A percentile compares a stretch with the other conserved stretches of the same genome.
phyloP scores from a whole-genome alignment of 2,888 invertebrate genomes.

The Xylota segnis region DNA sequence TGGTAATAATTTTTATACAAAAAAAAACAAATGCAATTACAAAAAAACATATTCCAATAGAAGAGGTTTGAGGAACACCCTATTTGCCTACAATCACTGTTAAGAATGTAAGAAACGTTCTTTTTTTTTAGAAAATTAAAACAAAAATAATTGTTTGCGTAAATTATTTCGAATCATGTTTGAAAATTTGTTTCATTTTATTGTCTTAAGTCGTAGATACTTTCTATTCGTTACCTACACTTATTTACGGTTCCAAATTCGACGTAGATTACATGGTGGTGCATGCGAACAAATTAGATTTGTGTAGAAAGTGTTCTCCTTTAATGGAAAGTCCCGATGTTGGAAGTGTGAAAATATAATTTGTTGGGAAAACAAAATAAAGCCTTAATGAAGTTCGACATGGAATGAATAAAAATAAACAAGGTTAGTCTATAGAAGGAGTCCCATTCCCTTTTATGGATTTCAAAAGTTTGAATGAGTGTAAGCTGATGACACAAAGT shows the following conservation, averaged over 20 bases:
- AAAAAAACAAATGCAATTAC: neutral
- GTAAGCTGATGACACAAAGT: too few species aligned
- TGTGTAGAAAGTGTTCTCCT: neutral
- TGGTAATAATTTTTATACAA: neutral
- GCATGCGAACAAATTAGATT: neutral
- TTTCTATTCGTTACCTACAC: neutral
- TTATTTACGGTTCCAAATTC: slow-evolving; percentile 7
- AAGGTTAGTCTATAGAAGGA: neutral
- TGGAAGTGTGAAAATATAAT: slow-evolving; percentile 8
- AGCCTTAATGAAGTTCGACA: neutral
- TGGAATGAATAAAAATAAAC: neutral
- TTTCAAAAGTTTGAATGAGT: too few species aligned
- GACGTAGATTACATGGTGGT: slow-evolving; percentile 1
- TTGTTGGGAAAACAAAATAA: neutral
- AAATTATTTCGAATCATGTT: slow-evolving; percentile 1
- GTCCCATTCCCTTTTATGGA: neutral
- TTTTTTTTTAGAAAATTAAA: neutral
- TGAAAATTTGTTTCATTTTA: slow-evolving; percentile 16
- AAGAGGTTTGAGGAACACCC: too few species aligned
- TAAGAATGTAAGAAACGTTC: neutral
- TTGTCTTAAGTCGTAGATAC: neutral
- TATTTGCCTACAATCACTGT: neutral
- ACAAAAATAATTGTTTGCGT: neutral
- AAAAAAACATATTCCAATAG: too few species aligned
- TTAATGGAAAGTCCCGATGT: neutral